A percentile compares a stretch with the other conserved stretches of the same genome.
Evolutionary conservation across 1,140 invertebrate species (phyloP).

Genomic region (Trachymyrmex septentrionalis): DNA sequence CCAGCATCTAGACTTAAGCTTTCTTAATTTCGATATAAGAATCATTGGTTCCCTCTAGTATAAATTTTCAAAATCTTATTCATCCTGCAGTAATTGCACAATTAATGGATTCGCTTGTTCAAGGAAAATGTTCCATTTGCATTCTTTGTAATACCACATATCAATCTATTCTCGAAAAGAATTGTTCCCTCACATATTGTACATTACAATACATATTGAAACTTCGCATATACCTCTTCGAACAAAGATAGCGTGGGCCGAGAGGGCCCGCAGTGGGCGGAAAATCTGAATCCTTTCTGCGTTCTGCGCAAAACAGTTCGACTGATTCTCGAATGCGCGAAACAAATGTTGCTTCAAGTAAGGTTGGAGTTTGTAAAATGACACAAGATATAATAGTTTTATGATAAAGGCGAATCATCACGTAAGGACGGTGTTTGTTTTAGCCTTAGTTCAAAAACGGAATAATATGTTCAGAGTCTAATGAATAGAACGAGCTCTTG

Average conservation of each 20-base stretch:
- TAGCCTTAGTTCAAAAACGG: background rate
- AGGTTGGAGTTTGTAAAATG: slow-evolving; percentile 6
- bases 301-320: background rate
- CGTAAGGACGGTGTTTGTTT: background rate
- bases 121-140: background rate
- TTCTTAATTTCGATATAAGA: background rate
- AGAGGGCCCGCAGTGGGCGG: slow-evolving; percentile 11
- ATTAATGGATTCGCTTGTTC: background rate
- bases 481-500: background rate
- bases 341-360: slow-evolving; percentile 9
- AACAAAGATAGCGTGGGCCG: slow-evolving; percentile 30
- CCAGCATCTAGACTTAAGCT: background rate
- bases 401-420: slow-evolving; percentile 19
- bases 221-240: background rate
- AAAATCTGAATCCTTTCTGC: slow-evolving; percentile 16
- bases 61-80: background rate
- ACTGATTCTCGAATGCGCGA: slow-evolving; percentile 16
- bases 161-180: slow-evolving; percentile 13
- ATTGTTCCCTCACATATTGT: background rate
- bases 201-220: background rate
- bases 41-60: background rate
- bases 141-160: background rate
- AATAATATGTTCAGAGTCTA: background rate
- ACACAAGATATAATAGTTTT: slow-evolving; percentile 37
- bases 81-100: background rate